Evolutionary conservation across 2,888 invertebrate genomes (phyloP), one percentile per base, ranked within the genome.

Genomic region (Stenotaenia linearis): DNA sequence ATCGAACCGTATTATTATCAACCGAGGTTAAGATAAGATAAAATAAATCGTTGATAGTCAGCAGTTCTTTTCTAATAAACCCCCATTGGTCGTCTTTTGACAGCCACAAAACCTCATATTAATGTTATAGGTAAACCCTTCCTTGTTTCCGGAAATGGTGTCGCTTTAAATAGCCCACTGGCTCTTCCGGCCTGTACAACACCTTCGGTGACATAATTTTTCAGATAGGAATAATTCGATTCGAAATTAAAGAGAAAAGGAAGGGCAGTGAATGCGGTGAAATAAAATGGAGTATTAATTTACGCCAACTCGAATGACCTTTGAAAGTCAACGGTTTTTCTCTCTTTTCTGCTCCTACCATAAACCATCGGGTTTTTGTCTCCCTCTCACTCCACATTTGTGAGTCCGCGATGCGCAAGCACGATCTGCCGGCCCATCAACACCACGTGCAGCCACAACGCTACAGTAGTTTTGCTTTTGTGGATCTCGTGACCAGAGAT

Each of bases 41-140:
- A n/a, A n/a, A n/a, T n/a, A n/a, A n/a, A n/a, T n/a, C n/a, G n/a
- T n/a, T n/a, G n/a, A n/a, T n/a, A n/a, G n/a, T n/a, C n/a, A n/a
- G n/a, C 32, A 32, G 32, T 32, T 32, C 32, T 15, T n/a, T 45
- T 45, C 45, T 45, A 45, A n/a, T n/a, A n/a, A n/a, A n/a, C n/a
- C n/a, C n/a, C n/a, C n/a, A n/a, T n/a, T 18, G 32, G 32, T 45
- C 45, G 6, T 28, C 69, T 69, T 69, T 69, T 69, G 28, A 69
- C 69, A 69, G 28, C 69, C 69, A 69, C 69, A 69, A 69, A 69
- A 69, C 69, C 28, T 69, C 69, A 69, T 69, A 69, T 28, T 69
- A 69, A 69, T 69, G 28, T 69, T 10, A 28, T 28, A 10, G 10
- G 69, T n/a, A n/a, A n/a, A n/a, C n/a, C n/a, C n/a, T n/a, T n/a